Base-by-base conservation (phyloP, 2,888 invertebrate species). In the Acleris cristana region DNA sequence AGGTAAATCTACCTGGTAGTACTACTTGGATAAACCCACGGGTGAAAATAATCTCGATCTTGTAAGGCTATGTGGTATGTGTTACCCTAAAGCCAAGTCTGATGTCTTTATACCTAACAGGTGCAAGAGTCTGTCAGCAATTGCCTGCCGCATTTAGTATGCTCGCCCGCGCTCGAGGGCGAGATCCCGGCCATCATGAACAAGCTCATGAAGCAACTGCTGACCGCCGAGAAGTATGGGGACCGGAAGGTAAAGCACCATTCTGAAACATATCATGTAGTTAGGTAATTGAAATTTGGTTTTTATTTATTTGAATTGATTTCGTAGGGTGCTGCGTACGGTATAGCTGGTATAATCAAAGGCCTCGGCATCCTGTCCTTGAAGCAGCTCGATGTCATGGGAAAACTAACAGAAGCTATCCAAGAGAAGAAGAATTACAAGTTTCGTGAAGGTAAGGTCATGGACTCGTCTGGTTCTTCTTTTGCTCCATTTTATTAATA, bases 51-150 rank as follows among this genome's bases (percentile, higher is more conserved):
- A 30, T 30, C 30, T 8, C 7, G 30, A 8, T 30, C 8, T 30
- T 30, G 8, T 30, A 8, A 30, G 2, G 34, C 10, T 10, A 10
- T 10, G 8, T 34, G 2, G 30, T 10, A 2, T 34, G 3, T 10
- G 0, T 34, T 34, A 10, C 10, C 10, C 10, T 34, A 14, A 40
- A 12, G 40, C 4, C 40, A 14, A 14, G 14, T 3, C 12, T 55
- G 18, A 19, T 19, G 34, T 8, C 19, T 18, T 19, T 8, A 4
- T 60, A 7, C 6, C 57, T 23, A n/a, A 3, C 75, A 96, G 95
- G 98, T 99, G 0, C 99, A 99, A 94, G 98, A 99, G 89, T 97
- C 99, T 0, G 99, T 99, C 0, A 97, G 99, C 54, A 98, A 98
- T 87, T 99, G 99, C 83, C 92, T 99, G 70, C 98, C 99, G 0